phyloP scores from a whole-genome alignment of 2,797 vertebrate species.

The Cyclopterus lumpus region DNA sequence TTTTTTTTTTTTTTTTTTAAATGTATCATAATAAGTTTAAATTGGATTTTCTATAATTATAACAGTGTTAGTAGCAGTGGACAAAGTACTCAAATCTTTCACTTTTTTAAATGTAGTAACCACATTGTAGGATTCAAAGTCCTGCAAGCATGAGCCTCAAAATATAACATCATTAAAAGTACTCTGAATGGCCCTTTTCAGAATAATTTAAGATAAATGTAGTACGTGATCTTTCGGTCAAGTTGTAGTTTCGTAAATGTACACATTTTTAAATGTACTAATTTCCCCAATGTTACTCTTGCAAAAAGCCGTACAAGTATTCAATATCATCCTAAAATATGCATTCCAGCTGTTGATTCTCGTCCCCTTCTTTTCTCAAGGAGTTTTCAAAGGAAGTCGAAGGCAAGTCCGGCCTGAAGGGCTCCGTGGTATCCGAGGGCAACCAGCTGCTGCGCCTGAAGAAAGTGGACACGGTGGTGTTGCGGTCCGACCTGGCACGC shows the following conservation, averaged over 20 bases:
- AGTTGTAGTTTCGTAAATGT: too few species aligned
- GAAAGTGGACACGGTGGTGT: slow-evolving; percentile 90
- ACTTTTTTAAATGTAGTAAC: too few species aligned
- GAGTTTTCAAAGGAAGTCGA: slow-evolving; percentile 99
- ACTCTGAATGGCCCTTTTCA: fast-evolving
- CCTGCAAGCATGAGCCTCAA: not conserved
- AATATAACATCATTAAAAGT: not conserved
- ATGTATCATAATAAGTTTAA: fast-evolving
- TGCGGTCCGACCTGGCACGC: slow-evolving; percentile 89
- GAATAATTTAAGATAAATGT: fast-evolving
- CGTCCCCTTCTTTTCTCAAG: slow-evolving; percentile 71
- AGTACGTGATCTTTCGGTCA: too few species aligned
- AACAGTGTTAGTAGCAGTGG: not conserved
- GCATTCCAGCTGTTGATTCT: not conserved
- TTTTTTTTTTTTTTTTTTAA: not conserved
- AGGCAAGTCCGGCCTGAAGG: slow-evolving; percentile 90
- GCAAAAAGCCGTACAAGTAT: not conserved
- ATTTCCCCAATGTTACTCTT: not conserved
- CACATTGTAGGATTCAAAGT: too few species aligned
- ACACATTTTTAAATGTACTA: too few species aligned
- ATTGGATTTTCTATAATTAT: too few species aligned
- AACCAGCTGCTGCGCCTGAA: slow-evolving; percentile 95
- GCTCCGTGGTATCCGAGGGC: slow-evolving; percentile 90
- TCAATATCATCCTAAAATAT: not conserved
- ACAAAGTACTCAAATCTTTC: too few species aligned